phyloP scores from a whole-genome alignment of 1,140 invertebrate species.

The Bombyx mori region DNA sequence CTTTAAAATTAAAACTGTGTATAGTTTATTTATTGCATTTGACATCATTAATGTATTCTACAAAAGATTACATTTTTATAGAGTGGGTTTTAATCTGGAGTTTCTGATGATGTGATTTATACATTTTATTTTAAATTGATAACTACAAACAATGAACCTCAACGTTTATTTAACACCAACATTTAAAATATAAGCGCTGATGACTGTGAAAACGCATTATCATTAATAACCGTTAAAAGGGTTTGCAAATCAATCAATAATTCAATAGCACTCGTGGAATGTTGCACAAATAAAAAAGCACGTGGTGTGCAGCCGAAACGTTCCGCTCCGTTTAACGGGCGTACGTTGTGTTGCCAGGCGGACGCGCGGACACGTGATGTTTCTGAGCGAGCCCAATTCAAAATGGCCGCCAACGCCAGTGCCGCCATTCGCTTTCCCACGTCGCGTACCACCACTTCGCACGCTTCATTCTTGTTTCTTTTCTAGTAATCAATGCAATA shows the following conservation, averaged over 20 bases:
- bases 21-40: no score
- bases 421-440: constrained; percentile 68
- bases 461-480: constrained; percentile 62
- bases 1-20: no score
- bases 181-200: constrained; percentile 1
- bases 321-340: constrained; percentile 60
- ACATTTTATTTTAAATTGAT: no score
- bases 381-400: constrained; percentile 53
- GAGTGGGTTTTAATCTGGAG: no score
- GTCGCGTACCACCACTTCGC: constrained; percentile 53
- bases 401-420: constrained; percentile 54
- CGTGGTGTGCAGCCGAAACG: constrained; percentile 55
- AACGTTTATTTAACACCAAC: no score
- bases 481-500: constrained; percentile 32
- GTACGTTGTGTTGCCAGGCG: constrained; percentile 57
- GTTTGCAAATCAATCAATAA: constrained; percentile 26
- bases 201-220: constrained; percentile 18
- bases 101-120: no score
- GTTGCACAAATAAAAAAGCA: constrained; percentile 60
- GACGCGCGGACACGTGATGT: constrained; percentile 59
- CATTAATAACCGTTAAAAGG: no score
- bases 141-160: no score
- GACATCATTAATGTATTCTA: no score
- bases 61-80: no score
- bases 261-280: constrained; percentile 34